Conservation (phyloP, 2,888 invertebrate species). For the Ichneumoninae sp. region DNA sequence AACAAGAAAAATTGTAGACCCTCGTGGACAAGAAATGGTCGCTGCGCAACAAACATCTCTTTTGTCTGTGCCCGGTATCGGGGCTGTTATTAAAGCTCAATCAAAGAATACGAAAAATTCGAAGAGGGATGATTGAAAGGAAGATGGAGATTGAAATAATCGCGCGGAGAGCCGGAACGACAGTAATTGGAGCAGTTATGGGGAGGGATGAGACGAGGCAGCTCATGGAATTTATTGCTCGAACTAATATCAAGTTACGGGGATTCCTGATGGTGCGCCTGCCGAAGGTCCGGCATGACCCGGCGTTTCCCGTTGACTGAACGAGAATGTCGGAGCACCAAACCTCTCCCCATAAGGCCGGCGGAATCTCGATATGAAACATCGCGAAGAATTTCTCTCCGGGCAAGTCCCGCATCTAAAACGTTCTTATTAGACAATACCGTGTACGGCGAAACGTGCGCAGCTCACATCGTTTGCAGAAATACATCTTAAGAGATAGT, state of each 20-base stretch:
- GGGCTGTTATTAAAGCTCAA: too few relatives aligned
- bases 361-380: constrained; percentile 72
- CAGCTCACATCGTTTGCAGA: background rate
- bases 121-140: too few relatives aligned
- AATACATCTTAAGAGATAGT: background rate
- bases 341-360: constrained; percentile 40
- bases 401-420: background rate
- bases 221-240: constrained; percentile 47
- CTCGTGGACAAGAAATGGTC: too few relatives aligned
- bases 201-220: background rate
- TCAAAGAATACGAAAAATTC: too few relatives aligned
- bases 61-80: too few relatives aligned
- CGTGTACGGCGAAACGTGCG: background rate
- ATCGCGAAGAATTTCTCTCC: constrained; percentile 7
- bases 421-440: background rate
- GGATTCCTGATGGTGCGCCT: constrained; percentile 8
- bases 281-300: constrained; percentile 5
- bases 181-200: background rate
- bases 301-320: constrained; percentile 25
- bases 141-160: background rate
- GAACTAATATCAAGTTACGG: constrained; percentile 40
- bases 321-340: background rate
- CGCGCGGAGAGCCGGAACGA: background rate
- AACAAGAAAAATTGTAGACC: too few relatives aligned
- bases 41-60: too few relatives aligned